Base-by-base conservation (phyloP, 2,888 invertebrate species). In the Buathra laborator region DNA sequence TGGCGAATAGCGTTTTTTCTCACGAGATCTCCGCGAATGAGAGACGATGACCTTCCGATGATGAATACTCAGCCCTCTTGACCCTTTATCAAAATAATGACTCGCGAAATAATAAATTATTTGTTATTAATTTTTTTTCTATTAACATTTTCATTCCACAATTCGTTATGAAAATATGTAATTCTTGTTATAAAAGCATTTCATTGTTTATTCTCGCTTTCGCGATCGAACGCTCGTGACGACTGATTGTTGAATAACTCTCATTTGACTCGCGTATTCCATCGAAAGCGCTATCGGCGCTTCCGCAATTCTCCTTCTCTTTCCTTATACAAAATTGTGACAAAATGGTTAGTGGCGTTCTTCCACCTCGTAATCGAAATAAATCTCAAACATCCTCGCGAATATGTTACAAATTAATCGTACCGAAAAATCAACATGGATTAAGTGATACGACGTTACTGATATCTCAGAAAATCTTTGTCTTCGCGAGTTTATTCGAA, bases 261-360 rank as follows among this genome's bases (percentile, higher is more conserved):
- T 64, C 79, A 10, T 19, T 66, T 72, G 79, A 79, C 43, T 64
- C 62, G 53, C 79, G 9, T 64, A 19, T 32, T 53, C 10, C 59
- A 59, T 32, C 64, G 76, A 75, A 37, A 37, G 51, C 53, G 64
- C 48, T 37, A 75, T 68, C 66, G 32, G 37, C 14, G 53, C 72
- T 84, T 86, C 84, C 85, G 82, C 32, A 78, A 86, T 78, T 81
- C 75, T 84, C 66, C 70, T 82, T 86, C 85, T 87, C 86, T 89
- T 88, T 87, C 86, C 72, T 85, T 77, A 72, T 71, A 86, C 86
- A 84, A 79, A 87, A 83, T 74, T 72, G 88, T 29, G 76, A 53
- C 88, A 91, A 90, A 84, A 91, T 91, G 91, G 91, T 91, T 88
- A 89, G 91, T 91, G 77, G 24, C 53, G 76, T 48, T 71, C 12